Base-by-base conservation (phyloP, 2,797 vertebrate genomes). In the Lophius americanus region DNA sequence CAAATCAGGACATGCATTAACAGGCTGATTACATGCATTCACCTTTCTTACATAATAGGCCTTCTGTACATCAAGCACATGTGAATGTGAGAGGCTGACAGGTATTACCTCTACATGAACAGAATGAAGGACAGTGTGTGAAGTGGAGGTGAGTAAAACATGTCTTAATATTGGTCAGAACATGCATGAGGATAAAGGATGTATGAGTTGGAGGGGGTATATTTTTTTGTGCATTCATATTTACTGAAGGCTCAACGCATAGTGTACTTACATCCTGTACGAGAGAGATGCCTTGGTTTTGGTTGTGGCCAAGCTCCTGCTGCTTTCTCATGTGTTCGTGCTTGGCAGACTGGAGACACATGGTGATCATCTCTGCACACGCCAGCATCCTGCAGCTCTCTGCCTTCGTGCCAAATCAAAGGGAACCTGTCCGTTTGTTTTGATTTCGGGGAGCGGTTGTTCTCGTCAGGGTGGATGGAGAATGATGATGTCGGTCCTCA, bases 361-460 rank as follows among this genome's bases (percentile, higher is more conserved):
- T 93, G n/a, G 95, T 93, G 78, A 96, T 94, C 85, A 95, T 91
- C 78, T 94, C 94, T 7, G 93, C 90, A 36, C 95, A 96, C 54
- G 94, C 93, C 91, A 96, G 88, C 94, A 95, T 94, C 70, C 79
- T 83, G 73, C 6, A 32, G 53, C 59, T 81, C 14, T 72, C 12
- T 54, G 8, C 32, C 33, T 44, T 33, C 14, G 7, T 23, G 3
- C 36, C 1, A 10, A 35, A 37, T 3, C 13, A n/a, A 23, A 35
- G 4, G 10, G 46, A 37, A 44, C 52, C 36, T 46, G 53, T 43
- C 13, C 10, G 33, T 36, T 51, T 59, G 43, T 10, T 12, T 1
- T 35, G 53, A 3, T 32, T 43, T 11, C 6, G 59, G 13, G 47
- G 12, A 53, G 70, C 63, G 49, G 51, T 36, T 60, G 83, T 81